phyloP scores from a whole-genome alignment of 2,113 vertebrate genomes.

The Sapayoa aenigma region DNA sequence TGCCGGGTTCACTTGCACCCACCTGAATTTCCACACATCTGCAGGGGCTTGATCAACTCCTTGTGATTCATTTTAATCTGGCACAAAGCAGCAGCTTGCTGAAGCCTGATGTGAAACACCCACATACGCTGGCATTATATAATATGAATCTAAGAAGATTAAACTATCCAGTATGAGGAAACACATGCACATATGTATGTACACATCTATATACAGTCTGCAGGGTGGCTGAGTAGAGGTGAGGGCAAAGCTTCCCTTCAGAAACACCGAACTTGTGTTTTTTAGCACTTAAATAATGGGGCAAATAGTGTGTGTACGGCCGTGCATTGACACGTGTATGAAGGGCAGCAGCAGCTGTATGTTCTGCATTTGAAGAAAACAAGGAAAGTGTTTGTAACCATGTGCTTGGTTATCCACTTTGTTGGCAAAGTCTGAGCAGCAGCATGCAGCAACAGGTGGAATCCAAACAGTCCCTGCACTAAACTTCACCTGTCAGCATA shows the following conservation, averaged over 20 bases:
- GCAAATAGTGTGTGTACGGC: accelerated
- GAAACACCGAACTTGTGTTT: neutral
- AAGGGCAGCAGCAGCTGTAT: neutral
- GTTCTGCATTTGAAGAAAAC: accelerated
- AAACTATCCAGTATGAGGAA: neutral
- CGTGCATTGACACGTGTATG: accelerated
- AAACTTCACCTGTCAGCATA: neutral
- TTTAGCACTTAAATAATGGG: neutral
- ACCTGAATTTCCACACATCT: neutral
- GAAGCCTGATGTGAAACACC: conserved; percentile 18
- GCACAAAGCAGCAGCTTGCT: conserved; percentile 3
- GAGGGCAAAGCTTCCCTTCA: neutral
- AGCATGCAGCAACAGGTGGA: neutral
- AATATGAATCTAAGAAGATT: conserved; percentile 51
- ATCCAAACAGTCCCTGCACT: neutral
- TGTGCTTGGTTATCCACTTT: neutral
- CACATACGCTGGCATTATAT: neutral
- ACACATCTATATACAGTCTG: neutral
- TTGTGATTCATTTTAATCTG: conserved; percentile 15
- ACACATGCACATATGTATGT: neutral
- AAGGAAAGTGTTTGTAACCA: accelerated
- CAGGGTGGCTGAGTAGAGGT: neutral
- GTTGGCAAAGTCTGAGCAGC: neutral
- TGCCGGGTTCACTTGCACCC: accelerated
- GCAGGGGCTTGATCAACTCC: neutral